A percentile compares a stretch with the other conserved stretches of the same genome.
These are phyloP conservation scores for Cyclopterus lumpus DNA, from an alignment of 2,797 vertebrate genomes.

Conservation along the genomic window DNA sequence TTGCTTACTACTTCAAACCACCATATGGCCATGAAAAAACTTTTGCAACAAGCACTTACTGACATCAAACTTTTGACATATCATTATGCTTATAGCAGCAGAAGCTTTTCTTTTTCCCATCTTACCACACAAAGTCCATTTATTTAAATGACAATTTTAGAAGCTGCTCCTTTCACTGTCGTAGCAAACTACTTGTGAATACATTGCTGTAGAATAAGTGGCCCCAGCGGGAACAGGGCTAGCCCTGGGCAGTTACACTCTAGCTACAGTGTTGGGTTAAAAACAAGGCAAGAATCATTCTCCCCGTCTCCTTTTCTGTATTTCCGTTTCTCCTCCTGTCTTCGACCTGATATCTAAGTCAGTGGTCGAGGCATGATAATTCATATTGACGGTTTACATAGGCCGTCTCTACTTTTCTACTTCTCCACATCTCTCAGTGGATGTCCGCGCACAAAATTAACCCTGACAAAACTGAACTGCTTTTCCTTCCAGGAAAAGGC, in stretches of 20 bases:
- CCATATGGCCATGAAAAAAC: conserved; percentile 31
- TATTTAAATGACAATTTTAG: conserved; percentile 21
- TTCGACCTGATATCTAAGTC: conserved; percentile 28
- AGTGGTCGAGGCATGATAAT: conserved; percentile 35
- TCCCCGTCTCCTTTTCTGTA: background rate
- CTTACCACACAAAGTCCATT: background rate
- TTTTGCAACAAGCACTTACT: background rate
- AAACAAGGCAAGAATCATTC: conserved; percentile 18
- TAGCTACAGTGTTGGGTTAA: conserved; percentile 20
- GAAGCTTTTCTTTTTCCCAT: background rate
- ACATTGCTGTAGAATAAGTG: conserved; percentile 31
- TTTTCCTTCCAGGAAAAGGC: too few relatives aligned
- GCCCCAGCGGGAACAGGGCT: conserved; percentile 33
- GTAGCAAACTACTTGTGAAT: background rate
- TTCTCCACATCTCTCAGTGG: too few relatives aligned
- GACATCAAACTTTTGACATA: background rate
- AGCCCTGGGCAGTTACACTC: background rate
- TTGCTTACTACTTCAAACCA: conserved; percentile 19
- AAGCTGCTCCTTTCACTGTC: background rate
- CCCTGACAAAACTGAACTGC: too few relatives aligned
- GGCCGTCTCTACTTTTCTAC: conserved; percentile 14
- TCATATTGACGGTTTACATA: conserved; percentile 41
- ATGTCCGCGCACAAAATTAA: too few relatives aligned
- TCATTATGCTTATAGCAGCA: background rate
- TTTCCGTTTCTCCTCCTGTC: conserved; percentile 16